Evolutionary conservation across 1,140 invertebrate species (phyloP).

Genomic region (Micrasema minimum): DNA sequence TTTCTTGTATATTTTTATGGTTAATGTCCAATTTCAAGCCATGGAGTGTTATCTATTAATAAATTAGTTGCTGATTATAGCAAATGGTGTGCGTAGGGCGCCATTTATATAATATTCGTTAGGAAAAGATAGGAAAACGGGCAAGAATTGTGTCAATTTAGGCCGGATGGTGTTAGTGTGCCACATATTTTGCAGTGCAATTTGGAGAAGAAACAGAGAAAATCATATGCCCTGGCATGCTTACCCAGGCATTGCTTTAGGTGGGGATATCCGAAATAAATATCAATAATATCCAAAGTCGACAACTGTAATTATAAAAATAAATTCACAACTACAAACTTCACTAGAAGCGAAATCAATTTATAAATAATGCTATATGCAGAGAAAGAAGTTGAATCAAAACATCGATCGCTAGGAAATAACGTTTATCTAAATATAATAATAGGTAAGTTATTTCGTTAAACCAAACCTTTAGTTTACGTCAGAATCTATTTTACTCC

Average conservation of each 20-base stretch:
- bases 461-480: conserved; percentile 25
- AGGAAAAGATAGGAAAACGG: too few species aligned
- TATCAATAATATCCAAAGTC: conserved; percentile 25
- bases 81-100: too few species aligned
- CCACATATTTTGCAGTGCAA: background rate
- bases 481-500: conserved; percentile 36
- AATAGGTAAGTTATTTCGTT: conserved; percentile 8
- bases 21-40: too few species aligned
- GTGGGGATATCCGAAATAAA: conserved; percentile 25
- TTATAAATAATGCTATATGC: conserved; percentile 5
- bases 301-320: conserved; percentile 37
- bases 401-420: conserved; percentile 5
- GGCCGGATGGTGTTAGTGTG: conserved; percentile 13
- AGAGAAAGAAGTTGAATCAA: background rate
- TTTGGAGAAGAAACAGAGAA: background rate
- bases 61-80: too few species aligned
- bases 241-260: conserved; percentile 37
- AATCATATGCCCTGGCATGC: conserved; percentile 14
- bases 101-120: too few species aligned
- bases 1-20: too few species aligned
- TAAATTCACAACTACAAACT: conserved; percentile 32
- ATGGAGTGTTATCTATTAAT: too few species aligned
- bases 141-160: too few species aligned
- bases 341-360: background rate
- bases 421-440: background rate